phyloP scores from a whole-genome alignment of 2,888 invertebrate species.

The Erpobdella octoculata region DNA sequence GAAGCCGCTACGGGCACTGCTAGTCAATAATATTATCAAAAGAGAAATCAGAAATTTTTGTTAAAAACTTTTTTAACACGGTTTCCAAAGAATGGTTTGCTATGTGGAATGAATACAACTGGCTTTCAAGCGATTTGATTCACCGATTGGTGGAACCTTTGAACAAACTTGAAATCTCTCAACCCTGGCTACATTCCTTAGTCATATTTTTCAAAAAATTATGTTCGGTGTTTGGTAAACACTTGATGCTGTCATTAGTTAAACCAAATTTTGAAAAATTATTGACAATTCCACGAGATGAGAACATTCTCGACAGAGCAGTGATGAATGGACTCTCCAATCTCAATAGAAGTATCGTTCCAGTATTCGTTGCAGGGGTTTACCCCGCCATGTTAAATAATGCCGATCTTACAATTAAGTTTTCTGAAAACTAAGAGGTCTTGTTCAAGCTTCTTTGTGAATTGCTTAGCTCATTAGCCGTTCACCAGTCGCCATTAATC shows the following conservation, averaged over 20 bases:
- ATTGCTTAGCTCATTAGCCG: slow-evolving; percentile 54
- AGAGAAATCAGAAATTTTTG: background rate
- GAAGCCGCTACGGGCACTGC: no score
- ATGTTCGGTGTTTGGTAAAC: slow-evolving; percentile 63
- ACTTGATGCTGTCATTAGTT: slow-evolving; percentile 57
- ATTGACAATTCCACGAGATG: slow-evolving; percentile 30
- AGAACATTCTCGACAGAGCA: slow-evolving; percentile 39
- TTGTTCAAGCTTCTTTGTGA: slow-evolving; percentile 49
- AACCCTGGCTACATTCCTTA: slow-evolving; percentile 56
- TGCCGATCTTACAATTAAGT: background rate
- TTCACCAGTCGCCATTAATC: slow-evolving; percentile 56
- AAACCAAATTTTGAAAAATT: slow-evolving; percentile 22
- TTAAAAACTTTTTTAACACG: background rate
- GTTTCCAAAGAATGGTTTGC: slow-evolving; percentile 58
- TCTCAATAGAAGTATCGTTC: slow-evolving; percentile 48
- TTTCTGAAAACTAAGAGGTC: background rate
- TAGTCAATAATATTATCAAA: no score
- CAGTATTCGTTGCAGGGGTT: slow-evolving; percentile 51
- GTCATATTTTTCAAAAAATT: slow-evolving; percentile 58
- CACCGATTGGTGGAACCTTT: slow-evolving; percentile 59
- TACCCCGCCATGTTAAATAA: background rate
- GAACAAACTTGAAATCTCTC: slow-evolving; percentile 56
- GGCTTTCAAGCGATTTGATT: slow-evolving; percentile 55
- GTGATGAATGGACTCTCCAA: slow-evolving; percentile 43
- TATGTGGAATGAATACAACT: slow-evolving; percentile 65